These are phyloP conservation scores for Acrobasis repandana DNA, from an alignment of 2,888 invertebrate genomes.

Conservation along the genomic window DNA sequence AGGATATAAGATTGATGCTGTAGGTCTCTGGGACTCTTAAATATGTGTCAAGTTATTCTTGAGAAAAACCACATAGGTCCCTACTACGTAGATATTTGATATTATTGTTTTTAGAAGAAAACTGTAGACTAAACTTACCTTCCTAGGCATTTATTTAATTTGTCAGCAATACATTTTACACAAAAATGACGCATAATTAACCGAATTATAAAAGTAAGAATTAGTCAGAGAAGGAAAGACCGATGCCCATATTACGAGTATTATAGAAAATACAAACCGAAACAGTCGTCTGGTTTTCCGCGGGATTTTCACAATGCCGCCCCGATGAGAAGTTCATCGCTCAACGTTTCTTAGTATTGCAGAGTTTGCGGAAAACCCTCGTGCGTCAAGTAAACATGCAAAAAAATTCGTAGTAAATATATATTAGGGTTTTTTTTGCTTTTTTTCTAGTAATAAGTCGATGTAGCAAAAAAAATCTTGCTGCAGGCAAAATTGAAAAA, in stretches of 20 bases:
- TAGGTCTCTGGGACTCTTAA: too few relatives aligned
- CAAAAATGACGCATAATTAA: too few relatives aligned
- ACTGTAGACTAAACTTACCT: too few relatives aligned
- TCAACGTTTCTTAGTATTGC: neutral
- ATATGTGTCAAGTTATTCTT: too few relatives aligned
- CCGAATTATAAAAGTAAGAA: neutral
- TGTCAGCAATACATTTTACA: too few relatives aligned
- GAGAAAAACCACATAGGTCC: too few relatives aligned
- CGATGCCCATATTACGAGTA: neutral
- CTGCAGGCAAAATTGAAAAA: too few relatives aligned
- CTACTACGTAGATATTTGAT: neutral
- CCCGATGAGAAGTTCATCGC: neutral
- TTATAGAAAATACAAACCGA: neutral
- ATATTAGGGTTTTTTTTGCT: too few relatives aligned
- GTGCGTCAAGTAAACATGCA: neutral
- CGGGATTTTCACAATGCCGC: slow-evolving; percentile 8
- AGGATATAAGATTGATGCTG: too few relatives aligned
- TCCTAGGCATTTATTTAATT: too few relatives aligned
- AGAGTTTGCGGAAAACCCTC: slow-evolving; percentile 1
- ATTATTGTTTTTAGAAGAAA: neutral
- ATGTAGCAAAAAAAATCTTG: too few relatives aligned
- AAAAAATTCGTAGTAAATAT: neutral
- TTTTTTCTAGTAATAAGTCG: too few relatives aligned
- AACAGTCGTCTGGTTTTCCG: slow-evolving; percentile 13
- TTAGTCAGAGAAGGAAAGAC: slow-evolving; percentile 15